Conservation (phyloP, 1,140 invertebrate species). For the Tetraneura akinire region DNA sequence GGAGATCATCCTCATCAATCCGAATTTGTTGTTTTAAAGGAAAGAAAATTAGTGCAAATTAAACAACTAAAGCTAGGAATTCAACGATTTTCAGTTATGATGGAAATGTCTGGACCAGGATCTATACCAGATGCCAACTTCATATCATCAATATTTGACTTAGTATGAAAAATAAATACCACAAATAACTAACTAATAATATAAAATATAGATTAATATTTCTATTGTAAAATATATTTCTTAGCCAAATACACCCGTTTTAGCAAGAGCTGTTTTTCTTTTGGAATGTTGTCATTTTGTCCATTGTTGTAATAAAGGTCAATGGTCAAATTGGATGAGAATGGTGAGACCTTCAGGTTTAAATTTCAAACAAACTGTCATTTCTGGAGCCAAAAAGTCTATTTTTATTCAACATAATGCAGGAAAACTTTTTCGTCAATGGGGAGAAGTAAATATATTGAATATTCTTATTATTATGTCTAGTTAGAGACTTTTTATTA, state of each 20-base stretch:
- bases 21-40: slow-evolving; percentile 83
- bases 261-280: slow-evolving; percentile 84
- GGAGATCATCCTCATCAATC: slow-evolving; percentile 78
- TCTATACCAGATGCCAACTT: slow-evolving; percentile 93
- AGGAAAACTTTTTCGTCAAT: slow-evolving; percentile 95
- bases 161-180: slow-evolving; percentile 68
- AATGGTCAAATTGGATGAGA: slow-evolving; percentile 97
- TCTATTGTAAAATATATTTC: slow-evolving; percentile 55
- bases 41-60: slow-evolving; percentile 76
- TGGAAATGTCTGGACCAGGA: slow-evolving; percentile 94
- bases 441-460: slow-evolving; percentile 78
- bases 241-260: slow-evolving; percentile 90
- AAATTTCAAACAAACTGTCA: slow-evolving; percentile 59
- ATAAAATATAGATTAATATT: neutral
- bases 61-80: slow-evolving; percentile 78
- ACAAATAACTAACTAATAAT: neutral
- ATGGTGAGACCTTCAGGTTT: slow-evolving; percentile 74
- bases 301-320: slow-evolving; percentile 94
- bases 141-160: slow-evolving; percentile 89
- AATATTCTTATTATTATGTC: no score
- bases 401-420: slow-evolving; percentile 86
- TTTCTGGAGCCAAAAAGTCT: slow-evolving; percentile 68
- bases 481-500: no score
- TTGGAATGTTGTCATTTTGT: slow-evolving; percentile 96
- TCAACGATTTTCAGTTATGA: slow-evolving; percentile 80